Percentiles rank a stretch among this genome's conserved stretches.
These are phyloP conservation scores for Ptilodon capucinus DNA, from an alignment of 2,888 invertebrate species.

Conservation along the genomic window DNA sequence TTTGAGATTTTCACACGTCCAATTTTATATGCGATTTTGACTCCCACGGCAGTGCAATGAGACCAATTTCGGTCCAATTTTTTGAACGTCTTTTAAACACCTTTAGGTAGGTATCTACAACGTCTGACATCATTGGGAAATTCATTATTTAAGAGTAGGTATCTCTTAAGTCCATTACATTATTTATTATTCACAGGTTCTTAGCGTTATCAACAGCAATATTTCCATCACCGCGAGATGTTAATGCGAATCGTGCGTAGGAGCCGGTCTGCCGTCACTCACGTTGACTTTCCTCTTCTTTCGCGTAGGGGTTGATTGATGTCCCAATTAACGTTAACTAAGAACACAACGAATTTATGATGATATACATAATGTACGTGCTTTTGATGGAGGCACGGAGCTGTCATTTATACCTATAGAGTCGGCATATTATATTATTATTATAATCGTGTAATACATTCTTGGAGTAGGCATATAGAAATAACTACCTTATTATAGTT, in stretches of 20 bases:
- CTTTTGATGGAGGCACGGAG: not conserved
- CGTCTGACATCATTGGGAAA: too few relatives aligned
- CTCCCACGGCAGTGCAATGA: too few relatives aligned
- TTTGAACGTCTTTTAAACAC: too few relatives aligned
- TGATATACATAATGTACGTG: not conserved
- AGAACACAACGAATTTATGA: conserved; percentile 1
- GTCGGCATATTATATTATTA: not conserved
- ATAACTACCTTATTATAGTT: too few relatives aligned
- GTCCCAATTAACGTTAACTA: conserved; percentile 11
- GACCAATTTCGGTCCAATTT: too few relatives aligned
- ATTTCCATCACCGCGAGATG: not conserved
- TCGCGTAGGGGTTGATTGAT: conserved; percentile 16
- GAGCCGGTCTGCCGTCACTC: not conserved
- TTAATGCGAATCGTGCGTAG: not conserved
- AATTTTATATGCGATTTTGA: too few relatives aligned
- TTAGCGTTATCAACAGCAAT: not conserved
- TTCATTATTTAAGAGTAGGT: too few relatives aligned
- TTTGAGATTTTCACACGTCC: too few relatives aligned
- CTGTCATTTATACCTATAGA: not conserved
- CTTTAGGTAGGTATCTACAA: too few relatives aligned
- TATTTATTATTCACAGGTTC: not conserved
- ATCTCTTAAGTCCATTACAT: too few relatives aligned
- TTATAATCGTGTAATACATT: not conserved
- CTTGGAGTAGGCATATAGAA: too few relatives aligned
- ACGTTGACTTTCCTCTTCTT: not conserved